Percentiles rank a stretch among this genome's conserved stretches.
Evolutionary conservation across 2,113 vertebrate genomes (phyloP).

Genomic region (Embiotoca jacksoni): DNA sequence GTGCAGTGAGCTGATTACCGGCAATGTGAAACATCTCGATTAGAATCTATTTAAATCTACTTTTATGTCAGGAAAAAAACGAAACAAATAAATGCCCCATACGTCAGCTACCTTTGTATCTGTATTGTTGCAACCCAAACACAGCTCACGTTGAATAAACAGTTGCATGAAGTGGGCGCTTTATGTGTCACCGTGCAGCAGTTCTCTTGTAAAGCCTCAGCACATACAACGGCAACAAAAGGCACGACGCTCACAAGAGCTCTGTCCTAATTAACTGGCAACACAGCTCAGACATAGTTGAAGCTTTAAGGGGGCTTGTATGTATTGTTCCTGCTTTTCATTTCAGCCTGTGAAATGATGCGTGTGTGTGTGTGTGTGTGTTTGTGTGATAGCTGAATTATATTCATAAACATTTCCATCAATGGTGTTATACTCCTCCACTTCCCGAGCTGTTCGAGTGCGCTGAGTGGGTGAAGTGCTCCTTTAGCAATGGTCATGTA

Average conservation of each 20-base stretch:
- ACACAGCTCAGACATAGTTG: constrained; percentile 8
- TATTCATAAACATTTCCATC: constrained; percentile 52
- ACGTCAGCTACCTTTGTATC: background rate
- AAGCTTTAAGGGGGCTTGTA: constrained; percentile 24
- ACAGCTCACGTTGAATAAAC: background rate
- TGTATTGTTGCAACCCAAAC: background rate
- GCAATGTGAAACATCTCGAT: background rate
- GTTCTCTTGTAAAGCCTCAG: constrained; percentile 6
- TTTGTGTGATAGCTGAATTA: constrained; percentile 4
- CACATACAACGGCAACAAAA: constrained; percentile 42
- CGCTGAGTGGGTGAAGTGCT: constrained; percentile 44
- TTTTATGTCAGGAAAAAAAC: constrained; percentile 1
- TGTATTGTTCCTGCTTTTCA: constrained; percentile 22
- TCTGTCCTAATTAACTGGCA: constrained; percentile 28
- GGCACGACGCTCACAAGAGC: constrained; percentile 29
- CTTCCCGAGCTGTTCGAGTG: constrained; percentile 29
- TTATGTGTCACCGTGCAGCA: background rate
- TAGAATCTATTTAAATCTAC: background rate
- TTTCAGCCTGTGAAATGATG: background rate
- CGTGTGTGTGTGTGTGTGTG: background rate
- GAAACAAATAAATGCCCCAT: background rate
- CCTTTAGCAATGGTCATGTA: constrained; percentile 26
- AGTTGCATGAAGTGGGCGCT: background rate
- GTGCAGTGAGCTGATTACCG: background rate
- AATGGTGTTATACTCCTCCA: constrained; percentile 33